Base-by-base conservation (phyloP, 1,140 invertebrate species). In the Sitophilus oryzae region DNA sequence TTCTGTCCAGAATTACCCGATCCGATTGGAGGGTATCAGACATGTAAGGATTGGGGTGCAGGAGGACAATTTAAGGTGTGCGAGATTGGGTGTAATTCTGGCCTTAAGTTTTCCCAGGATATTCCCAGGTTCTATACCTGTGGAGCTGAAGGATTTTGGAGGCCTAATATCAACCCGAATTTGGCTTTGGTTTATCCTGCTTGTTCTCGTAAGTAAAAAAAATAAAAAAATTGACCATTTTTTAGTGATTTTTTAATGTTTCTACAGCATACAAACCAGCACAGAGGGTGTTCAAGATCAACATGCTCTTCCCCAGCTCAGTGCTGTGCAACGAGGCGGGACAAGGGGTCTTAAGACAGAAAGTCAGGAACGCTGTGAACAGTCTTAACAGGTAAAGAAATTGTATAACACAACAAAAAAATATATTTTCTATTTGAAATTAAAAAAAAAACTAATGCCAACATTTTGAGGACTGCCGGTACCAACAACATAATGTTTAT, bases 81-180 rank as follows among this genome's bases (percentile, higher is more conserved):
- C 72, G 91, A 91, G 67, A 93, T 96, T 50, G 75, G 82, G 48
- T 96, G 94, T 65, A 88, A 93, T 60, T 67, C 82, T 34, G 91
- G 91, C 10, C 74, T 93, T 1, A 79, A 88, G 60, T 97, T 97
- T 74, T 93, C 92, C 1, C 88, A 93, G 70, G 80, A 82, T 40
- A 88, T 96, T 23, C 91, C 93, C 0, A 88, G 91, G 61, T 97
- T 96, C 76, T 97, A 96, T 67, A 94, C 93, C 4, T 97, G 94
- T 70, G 93, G 92, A 11, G 91, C 90, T 48, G 93, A 97, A 82
- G 93, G 93, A 30, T 93, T 93, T 71, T 97, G 93, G 93, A 78
- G 91, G 59, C 94, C 94, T 18, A 92, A 88, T 1, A 77, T 74
- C 18, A 81, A 91, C 66, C 88, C 91, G 8, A 79, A 74, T 21